These are phyloP conservation scores for Poicephalus gulielmi DNA, from an alignment of 2,113 vertebrate genomes.

Conservation along the genomic window DNA sequence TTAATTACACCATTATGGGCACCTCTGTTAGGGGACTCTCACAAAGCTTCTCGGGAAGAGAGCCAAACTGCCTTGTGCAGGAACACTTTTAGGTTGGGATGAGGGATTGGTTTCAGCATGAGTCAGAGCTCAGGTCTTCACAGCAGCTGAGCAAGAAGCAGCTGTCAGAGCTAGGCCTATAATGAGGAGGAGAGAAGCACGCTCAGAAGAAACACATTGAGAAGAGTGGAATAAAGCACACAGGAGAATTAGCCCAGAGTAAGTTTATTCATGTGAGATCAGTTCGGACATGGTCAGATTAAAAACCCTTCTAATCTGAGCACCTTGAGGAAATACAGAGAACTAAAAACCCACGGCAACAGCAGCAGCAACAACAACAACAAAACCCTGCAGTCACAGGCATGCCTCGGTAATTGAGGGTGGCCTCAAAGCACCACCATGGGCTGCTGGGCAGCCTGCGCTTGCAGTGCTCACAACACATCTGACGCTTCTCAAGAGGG, in stretches of 20 bases:
- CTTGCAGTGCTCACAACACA: neutral
- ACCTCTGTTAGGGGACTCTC: neutral
- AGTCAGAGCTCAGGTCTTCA: neutral
- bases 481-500: neutral
- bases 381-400: neutral
- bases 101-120: neutral
- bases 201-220: fast-evolving
- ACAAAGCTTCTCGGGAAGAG: neutral
- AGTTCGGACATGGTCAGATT: neutral
- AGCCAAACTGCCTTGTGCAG: neutral
- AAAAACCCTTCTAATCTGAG: neutral
- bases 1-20: neutral
- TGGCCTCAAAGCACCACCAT: neutral
- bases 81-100: neutral
- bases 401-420: neutral
- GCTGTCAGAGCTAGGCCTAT: neutral
- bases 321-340: neutral
- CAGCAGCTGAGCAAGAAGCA: neutral
- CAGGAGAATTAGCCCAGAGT: neutral
- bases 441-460: neutral
- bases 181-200: neutral
- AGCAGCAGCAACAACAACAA: neutral
- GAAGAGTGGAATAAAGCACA: neutral
- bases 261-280: constrained; percentile 48
- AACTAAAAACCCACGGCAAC: neutral